phyloP scores from a whole-genome alignment of 2,797 vertebrate species.

The Petrocephalus schoutedeni region DNA sequence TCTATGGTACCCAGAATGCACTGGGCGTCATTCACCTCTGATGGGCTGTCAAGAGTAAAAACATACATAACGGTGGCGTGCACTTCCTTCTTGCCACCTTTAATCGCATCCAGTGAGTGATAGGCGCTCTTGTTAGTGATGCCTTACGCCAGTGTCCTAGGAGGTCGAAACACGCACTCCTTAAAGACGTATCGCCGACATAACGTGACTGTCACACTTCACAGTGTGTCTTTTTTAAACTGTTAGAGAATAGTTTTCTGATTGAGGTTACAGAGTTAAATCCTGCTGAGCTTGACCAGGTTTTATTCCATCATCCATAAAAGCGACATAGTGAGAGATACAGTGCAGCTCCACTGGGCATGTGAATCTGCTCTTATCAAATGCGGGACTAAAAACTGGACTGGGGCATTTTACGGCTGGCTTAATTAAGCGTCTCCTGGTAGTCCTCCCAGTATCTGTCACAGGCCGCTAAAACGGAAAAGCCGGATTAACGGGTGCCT shows the following conservation, averaged over 20 bases:
- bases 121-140: background rate
- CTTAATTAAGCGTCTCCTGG: slow-evolving; percentile 78
- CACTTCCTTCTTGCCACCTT: background rate
- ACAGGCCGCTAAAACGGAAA: slow-evolving; percentile 70
- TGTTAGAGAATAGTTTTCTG: background rate
- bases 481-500: slow-evolving; percentile 73
- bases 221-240: background rate
- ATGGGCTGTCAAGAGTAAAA: background rate
- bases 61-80: background rate
- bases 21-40: background rate
- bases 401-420: slow-evolving; percentile 67
- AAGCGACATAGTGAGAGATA: slow-evolving; percentile 41
- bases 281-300: slow-evolving; percentile 46
- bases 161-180: background rate
- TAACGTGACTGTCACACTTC: background rate
- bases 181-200: background rate
- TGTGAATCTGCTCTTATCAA: slow-evolving; percentile 50
- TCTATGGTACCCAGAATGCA: background rate
- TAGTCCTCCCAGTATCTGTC: slow-evolving; percentile 73
- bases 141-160: background rate
- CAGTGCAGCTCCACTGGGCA: background rate
- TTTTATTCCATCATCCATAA: slow-evolving; percentile 35
- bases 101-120: background rate
- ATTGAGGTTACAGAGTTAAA: background rate
- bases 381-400: slow-evolving; percentile 40